Base-by-base conservation (phyloP, 2,797 vertebrate genomes). In the Hemibagrus guttatus region DNA sequence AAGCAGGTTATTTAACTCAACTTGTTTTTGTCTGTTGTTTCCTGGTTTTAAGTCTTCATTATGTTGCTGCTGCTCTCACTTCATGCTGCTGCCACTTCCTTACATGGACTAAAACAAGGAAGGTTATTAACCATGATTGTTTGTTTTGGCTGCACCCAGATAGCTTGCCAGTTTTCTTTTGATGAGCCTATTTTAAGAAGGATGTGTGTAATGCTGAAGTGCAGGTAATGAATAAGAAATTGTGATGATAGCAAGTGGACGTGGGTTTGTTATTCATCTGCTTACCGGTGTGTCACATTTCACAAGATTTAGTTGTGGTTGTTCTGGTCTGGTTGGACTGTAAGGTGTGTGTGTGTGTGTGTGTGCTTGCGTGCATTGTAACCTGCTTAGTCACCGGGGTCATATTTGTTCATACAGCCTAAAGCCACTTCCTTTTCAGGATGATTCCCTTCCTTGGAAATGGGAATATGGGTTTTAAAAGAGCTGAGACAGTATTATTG, bases 261-360 rank as follows among this genome's bases (percentile, higher is more conserved):
- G 17, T n/a, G 42, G 28, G 16, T 26, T 63, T 83, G 66, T 54
- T 86, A 56, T 84, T 84, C 7, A 39, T 11, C 19, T 64, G 85
- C 49, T 81, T 54, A 76, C n/a, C 12, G 46, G 46, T 9, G 61
- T 6, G 16, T 88, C 11, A 0, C 3, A 49, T 90, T 90, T 86
- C 85, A 66, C 58, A 87, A 84, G 54, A 86, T 85, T 19, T 85
- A 49, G 42, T 86, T 85, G 84, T 81, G 19, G 79, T 74, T 35
- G 8, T 84, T 86, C 84, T 31, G 12, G 84, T 86, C 72, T 86
- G 87, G 81, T 82, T 89, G 52, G 58, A 86, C 78, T 86, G 85
- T 35, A 26, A 26, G 56, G 63, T 46, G 46, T 35, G 26, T 66
- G 64, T 46, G 64, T 56, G n/a, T 54, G 66, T 71, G 42, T 16